phyloP scores from a whole-genome alignment of 2,797 vertebrate species.

The Pagetopsis macropterus region DNA sequence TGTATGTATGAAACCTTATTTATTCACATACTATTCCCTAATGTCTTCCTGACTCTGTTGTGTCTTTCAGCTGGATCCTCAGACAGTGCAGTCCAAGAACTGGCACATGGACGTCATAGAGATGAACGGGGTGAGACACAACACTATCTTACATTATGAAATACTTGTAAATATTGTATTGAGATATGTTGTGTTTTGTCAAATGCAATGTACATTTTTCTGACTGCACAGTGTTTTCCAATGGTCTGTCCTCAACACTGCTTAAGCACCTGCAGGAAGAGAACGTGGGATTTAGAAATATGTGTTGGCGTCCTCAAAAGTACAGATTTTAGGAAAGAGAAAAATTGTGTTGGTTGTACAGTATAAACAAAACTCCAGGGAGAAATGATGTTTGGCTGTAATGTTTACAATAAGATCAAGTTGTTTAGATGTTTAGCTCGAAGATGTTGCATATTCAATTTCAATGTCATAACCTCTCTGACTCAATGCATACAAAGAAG shows the following conservation, averaged over 20 bases:
- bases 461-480: neutral
- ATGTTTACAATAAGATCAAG: neutral
- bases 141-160: neutral
- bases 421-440: neutral
- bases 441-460: neutral
- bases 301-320: neutral
- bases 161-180: too few species aligned
- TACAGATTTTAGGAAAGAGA: neutral
- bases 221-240: slow-evolving; percentile 9
- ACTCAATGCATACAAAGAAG: neutral
- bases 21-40: slow-evolving; percentile 5
- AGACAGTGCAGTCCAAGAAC: slow-evolving; percentile 96
- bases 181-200: slow-evolving; percentile 12
- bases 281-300: neutral
- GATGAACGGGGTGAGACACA: slow-evolving; percentile 94
- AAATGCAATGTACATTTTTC: neutral
- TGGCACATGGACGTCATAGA: slow-evolving; percentile 98
- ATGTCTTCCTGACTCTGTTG: slow-evolving; percentile 43
- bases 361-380: neutral
- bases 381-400: neutral
- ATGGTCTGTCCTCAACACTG: neutral
- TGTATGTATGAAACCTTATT: slow-evolving; percentile 18
- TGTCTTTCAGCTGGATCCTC: slow-evolving; percentile 92
- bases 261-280: neutral
- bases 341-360: neutral